phyloP scores from a whole-genome alignment of 2,797 vertebrate genomes.

The Mallotus villosus region DNA sequence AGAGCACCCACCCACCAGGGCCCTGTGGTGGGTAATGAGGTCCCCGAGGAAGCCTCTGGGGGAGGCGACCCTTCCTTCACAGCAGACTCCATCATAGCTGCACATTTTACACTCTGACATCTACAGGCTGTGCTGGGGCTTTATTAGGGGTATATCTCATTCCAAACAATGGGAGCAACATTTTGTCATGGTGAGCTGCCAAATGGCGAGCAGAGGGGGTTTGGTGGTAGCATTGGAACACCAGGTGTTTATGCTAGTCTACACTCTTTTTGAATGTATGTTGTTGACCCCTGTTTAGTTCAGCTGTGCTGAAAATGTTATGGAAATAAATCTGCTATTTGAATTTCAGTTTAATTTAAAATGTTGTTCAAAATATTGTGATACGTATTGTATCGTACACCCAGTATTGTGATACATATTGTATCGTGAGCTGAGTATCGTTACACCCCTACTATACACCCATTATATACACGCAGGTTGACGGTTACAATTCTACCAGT shows the following conservation, averaged over 20 bases:
- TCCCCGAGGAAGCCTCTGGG: constrained; percentile 55
- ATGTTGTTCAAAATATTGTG: too few relatives aligned
- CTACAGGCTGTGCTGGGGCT: constrained; percentile 9
- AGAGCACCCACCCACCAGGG: constrained; percentile 49
- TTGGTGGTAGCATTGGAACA: constrained; percentile 21
- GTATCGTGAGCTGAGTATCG: too few relatives aligned
- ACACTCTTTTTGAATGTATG: constrained; percentile 18
- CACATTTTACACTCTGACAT: constrained; percentile 43
- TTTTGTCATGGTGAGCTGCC: constrained; percentile 23
- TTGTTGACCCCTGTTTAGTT: constrained; percentile 3
- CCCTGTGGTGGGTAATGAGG: constrained; percentile 61
- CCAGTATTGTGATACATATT: too few relatives aligned
- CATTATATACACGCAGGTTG: not conserved
- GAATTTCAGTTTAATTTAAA: too few relatives aligned
- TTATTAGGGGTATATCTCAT: constrained; percentile 39
- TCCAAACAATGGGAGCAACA: constrained; percentile 25
- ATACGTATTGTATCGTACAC: too few relatives aligned
- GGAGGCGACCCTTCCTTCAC: constrained; percentile 23
- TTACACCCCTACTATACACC: too few relatives aligned
- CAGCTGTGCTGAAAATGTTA: not conserved
- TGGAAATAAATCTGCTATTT: too few relatives aligned
- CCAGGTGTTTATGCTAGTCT: constrained; percentile 32
- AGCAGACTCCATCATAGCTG: constrained; percentile 18
- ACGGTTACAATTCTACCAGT: not conserved
- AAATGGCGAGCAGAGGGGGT: constrained; percentile 18